Evolutionary conservation across 2,113 vertebrate species (phyloP), one percentile per base, ranked within the genome.

Genomic region (Chaetodon trifascialis): DNA sequence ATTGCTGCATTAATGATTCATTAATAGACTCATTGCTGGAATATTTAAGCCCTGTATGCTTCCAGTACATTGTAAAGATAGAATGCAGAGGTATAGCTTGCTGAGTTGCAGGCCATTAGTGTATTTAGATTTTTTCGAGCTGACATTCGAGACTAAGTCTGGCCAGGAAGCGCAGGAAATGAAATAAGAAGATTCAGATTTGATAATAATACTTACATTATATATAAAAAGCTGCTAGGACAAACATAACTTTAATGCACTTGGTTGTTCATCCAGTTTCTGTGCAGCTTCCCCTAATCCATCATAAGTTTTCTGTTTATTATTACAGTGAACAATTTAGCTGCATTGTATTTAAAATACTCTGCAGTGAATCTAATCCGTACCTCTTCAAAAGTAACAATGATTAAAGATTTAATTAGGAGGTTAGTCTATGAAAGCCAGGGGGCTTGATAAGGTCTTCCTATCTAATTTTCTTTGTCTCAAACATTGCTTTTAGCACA

Each of bases 1-100:
- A 34, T 42, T 73, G 19, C 59, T 64, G 40, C n/a, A 14, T 67
- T 88, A 77, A 85, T 88, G 83, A 90, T 89, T 89, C 74, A 88
- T 82, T 80, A 40, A 82, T 72, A 9, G 65, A 68, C 54, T 75
- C 30, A 76, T 73, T 82, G 47, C 82, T 76, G 58, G 38, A 74
- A 72, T 73, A 76, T 55, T 68, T 60, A 56, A 38, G 16, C 40
- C 1, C 9, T 63, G n/a, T 44, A 55, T 15, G 76, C 75, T 64
- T 62, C 38, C 15, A 55, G 47, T 17, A 42, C 19, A 65, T 46
- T 51, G 34, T 49, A 40, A 44, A 46, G n/a, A 60, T 21, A 23
- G 38, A 49, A 36, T 38, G 36, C 5, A 44, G 49, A 14, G 7
- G 8, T 47, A 21, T 17, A 21, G 9, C 34, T 64, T 44, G n/a